Percentiles rank a stretch among this genome's conserved stretches.
These are phyloP conservation scores for Buathra laborator DNA, from an alignment of 2,888 invertebrate species.

Conservation along the genomic window DNA sequence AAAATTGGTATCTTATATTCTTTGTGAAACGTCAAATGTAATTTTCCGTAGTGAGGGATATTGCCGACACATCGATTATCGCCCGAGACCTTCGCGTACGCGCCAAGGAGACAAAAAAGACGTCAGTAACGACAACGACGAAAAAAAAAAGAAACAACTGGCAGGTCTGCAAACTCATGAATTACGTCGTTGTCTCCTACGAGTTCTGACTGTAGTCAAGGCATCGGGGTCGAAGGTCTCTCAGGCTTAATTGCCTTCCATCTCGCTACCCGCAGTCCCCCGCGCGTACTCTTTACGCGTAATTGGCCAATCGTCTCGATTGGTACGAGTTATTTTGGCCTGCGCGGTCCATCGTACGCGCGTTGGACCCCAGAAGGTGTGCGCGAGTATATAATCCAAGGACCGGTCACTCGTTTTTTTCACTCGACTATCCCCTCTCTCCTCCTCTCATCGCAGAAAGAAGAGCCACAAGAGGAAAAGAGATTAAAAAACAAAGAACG, in stretches of 20 bases:
- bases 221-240: constrained; percentile 66
- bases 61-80: neutral
- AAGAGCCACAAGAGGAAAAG: constrained; percentile 40
- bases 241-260: constrained; percentile 70
- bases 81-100: neutral
- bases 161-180: constrained; percentile 63
- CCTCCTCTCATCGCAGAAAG: constrained; percentile 32
- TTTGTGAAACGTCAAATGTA: neutral
- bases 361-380: constrained; percentile 68
- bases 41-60: neutral
- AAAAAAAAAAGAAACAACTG: constrained; percentile 35
- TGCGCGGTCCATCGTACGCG: constrained; percentile 71
- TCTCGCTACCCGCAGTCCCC: constrained; percentile 62
- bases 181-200: constrained; percentile 66
- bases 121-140: neutral
- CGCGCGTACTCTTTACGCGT: constrained; percentile 69
- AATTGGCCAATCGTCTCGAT: constrained; percentile 73
- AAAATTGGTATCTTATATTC: neutral
- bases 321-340: constrained; percentile 70
- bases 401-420: constrained; percentile 68
- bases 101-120: constrained; percentile 20
- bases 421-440: constrained; percentile 38
- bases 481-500: constrained; percentile 31
- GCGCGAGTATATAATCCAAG: constrained; percentile 67
- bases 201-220: constrained; percentile 50